Percentiles rank a stretch among this genome's conserved stretches.
phyloP scores from a whole-genome alignment of 2,113 vertebrate genomes.

The Oreochromis niloticus region DNA sequence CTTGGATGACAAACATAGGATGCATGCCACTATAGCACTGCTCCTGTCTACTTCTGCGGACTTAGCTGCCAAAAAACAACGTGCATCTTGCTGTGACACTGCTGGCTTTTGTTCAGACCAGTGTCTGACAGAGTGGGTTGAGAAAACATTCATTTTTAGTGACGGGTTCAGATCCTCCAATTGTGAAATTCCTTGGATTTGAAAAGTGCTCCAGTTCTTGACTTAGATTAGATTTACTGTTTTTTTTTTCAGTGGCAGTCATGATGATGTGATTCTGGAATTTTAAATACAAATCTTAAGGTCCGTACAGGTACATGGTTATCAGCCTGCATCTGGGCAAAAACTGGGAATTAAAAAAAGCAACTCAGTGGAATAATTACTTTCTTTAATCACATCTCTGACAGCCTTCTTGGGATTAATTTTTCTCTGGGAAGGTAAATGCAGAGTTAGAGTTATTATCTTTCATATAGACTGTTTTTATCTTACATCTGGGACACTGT shows the following conservation, averaged over 20 bases:
- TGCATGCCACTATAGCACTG: not conserved
- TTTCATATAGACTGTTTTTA: not conserved
- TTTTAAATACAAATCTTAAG: not conserved
- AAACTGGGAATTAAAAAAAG: not conserved
- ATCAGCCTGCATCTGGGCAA: not conserved
- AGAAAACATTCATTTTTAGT: not conserved
- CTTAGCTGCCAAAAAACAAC: not conserved
- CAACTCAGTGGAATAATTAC: not conserved
- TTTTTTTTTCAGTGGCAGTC: not conserved
- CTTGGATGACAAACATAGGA: not conserved
- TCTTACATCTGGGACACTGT: not conserved
- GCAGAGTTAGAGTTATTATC: not conserved
- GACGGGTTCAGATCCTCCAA: not conserved
- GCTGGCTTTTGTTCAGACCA: not conserved
- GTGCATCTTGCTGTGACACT: not conserved
- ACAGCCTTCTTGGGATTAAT: not conserved
- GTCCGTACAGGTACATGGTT: not conserved
- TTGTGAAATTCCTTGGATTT: not conserved
- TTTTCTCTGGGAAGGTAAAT: not conserved
- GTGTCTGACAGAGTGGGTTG: not conserved
- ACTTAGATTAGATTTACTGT: not conserved
- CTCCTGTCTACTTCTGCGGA: not conserved
- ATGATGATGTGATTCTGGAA: not conserved
- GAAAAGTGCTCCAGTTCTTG: not conserved
- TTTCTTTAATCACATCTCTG: not conserved